Conservation (phyloP, 2,888 invertebrate species). For the Drosophila mulleri region DNA sequence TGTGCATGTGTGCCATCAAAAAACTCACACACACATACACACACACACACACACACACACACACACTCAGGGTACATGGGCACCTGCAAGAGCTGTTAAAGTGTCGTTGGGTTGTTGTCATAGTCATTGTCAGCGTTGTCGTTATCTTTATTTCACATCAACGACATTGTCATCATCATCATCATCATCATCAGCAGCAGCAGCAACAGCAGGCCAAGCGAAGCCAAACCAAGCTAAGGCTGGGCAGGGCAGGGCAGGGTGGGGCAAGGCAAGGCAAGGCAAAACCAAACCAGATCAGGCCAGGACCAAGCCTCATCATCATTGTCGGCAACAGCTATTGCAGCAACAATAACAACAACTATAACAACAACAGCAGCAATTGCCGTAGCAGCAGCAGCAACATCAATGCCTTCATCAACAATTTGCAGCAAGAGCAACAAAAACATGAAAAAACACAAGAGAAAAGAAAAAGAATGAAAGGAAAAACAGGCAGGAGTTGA, state of each 20-base stretch:
- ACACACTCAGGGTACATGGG: conserved; percentile 38
- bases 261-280: neutral
- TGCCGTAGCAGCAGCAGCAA: conserved; percentile 34
- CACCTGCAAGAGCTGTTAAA: conserved; percentile 77
- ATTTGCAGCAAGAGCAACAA: conserved; percentile 68
- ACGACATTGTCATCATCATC: conserved; percentile 74
- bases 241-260: no score
- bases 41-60: neutral
- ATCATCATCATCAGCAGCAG: conserved; percentile 60
- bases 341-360: conserved; percentile 23
- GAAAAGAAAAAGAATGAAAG: conserved; percentile 44
- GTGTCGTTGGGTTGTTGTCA: conserved; percentile 77
- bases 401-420: conserved; percentile 76
- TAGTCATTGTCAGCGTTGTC: conserved; percentile 78
- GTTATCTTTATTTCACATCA: conserved; percentile 79
- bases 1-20: neutral
- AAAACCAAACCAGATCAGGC: conserved; percentile 10
- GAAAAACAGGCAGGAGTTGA: conserved; percentile 54
- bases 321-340: conserved; percentile 65
- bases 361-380: conserved; percentile 18
- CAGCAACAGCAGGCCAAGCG: conserved; percentile 19
- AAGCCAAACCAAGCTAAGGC: neutral
- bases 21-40: neutral
- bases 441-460: conserved; percentile 55
- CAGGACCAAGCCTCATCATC: conserved; percentile 58